Base-by-base conservation (phyloP, 2,888 invertebrate genomes). In the Argyra leucocephala region DNA sequence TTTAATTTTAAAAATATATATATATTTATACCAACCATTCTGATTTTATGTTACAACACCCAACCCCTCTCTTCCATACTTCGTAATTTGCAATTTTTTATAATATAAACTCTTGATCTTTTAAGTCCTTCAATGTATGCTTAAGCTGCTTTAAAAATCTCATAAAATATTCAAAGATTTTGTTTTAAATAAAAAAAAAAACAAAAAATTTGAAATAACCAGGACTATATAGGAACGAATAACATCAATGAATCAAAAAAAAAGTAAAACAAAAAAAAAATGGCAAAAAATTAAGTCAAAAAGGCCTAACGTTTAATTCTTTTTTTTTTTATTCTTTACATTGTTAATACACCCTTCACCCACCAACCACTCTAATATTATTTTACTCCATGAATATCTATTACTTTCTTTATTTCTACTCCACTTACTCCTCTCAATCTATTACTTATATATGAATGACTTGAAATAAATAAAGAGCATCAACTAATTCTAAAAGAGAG, bases 121-220 rank as follows among this genome's bases (percentile, higher is more conserved):
- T 18, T 48, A 18, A 48, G 48, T 48, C 48, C 48, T 12, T 15
- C 18, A 48, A 48, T 48, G 5, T 48, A 48, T 48, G 5, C 18
- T 48, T 48, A 48, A 48, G 48, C 48, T 48, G 15, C 48, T 48
- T 48, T 48, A 18, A 48, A 48, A 48, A 48, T 18, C 48, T 18
- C 18, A 48, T 48, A 48, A 48, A 48, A 48, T 48, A 48, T 48
- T 48, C 48, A 48, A 37, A 48, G 48, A 48, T 48, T 48, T 48
- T 18, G 18, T 48, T 48, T 31, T 6, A 26, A 26, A 26, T 6
- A 26, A 26, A 26, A 26, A 26, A 26, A 26, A n/a, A 31, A 31
- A 12, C 3, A 31, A 31, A 31, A 31, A 31, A 6, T 1, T 26
- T 26, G 4, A 26, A 26, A 9, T 26, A 26, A 6, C 4, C 9